A percentile compares a stretch with the other conserved stretches of the same genome.
These are phyloP conservation scores for Pogonocichla stellata DNA, from an alignment of 2,113 vertebrate species.

Conservation along the genomic window DNA sequence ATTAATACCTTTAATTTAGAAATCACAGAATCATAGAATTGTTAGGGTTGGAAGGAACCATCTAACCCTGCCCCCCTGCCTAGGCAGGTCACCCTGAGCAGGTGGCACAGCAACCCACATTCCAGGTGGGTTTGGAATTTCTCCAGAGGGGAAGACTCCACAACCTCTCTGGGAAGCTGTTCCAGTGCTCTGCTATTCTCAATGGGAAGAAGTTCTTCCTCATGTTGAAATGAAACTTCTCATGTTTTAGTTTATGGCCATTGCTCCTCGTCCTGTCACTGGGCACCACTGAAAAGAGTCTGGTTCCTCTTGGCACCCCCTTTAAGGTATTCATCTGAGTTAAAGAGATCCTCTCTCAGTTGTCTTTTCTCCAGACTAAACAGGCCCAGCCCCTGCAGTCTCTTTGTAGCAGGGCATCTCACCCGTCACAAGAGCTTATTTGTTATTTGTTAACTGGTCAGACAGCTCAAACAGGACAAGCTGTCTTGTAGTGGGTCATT, in stretches of 20 bases:
- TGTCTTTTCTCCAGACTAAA: not conserved
- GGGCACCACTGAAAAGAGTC: not conserved
- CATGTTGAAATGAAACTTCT: not conserved
- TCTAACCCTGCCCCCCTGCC: not conserved
- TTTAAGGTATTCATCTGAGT: not conserved
- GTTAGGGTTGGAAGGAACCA: not conserved
- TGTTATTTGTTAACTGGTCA: not conserved
- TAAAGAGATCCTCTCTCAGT: too few relatives aligned
- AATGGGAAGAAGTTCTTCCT: not conserved
- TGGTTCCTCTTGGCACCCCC: not conserved
- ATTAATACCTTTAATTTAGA: not conserved
- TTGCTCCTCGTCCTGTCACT: not conserved
- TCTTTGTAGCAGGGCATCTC: not conserved
- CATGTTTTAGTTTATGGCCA: not conserved
- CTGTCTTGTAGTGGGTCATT: not conserved
- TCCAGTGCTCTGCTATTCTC: not conserved
- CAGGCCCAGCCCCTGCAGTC: rapidly evolving
- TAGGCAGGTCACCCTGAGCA: not conserved
- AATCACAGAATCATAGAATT: not conserved
- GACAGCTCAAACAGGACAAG: not conserved
- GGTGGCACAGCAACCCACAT: not conserved
- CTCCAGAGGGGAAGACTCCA: not conserved
- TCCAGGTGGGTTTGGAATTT: not conserved
- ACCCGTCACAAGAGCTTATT: not conserved
- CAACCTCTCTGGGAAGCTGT: not conserved